phyloP scores from a whole-genome alignment of 2,888 invertebrate species.

The Drosophila kambysellisi region DNA sequence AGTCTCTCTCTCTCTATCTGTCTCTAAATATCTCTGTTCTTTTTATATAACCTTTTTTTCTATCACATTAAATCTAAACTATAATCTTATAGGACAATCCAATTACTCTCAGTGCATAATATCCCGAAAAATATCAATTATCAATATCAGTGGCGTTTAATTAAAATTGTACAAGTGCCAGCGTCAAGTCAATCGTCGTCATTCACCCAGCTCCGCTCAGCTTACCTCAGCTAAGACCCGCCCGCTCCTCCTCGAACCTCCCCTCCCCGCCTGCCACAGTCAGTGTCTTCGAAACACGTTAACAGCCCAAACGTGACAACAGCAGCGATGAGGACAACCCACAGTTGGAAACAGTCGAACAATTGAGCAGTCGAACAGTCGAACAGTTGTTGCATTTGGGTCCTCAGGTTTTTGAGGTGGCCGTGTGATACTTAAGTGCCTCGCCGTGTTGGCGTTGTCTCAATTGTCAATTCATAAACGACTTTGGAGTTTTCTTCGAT shows the following conservation, averaged over 20 bases:
- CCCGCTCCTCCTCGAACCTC: not conserved
- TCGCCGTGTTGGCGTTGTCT: constrained; percentile 59
- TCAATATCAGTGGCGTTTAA: constrained; percentile 81
- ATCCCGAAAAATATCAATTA: constrained; percentile 45
- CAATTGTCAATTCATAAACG: constrained; percentile 80
- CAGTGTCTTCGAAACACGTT: constrained; percentile 73
- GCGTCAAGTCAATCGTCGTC: constrained; percentile 71
- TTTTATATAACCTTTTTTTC: not conserved
- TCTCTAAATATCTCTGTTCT: not conserved
- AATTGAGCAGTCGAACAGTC: constrained; percentile 8
- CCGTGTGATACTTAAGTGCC: constrained; percentile 57
- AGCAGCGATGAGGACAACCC: constrained; percentile 50
- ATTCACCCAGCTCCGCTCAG: constrained; percentile 42
- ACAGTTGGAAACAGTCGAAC: constrained; percentile 30
- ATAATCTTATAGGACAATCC: not conserved
- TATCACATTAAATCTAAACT: not conserved
- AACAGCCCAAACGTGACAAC: constrained; percentile 84
- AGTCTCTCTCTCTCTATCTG: too few relatives aligned
- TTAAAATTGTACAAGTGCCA: constrained; percentile 82
- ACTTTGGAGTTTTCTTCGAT: constrained; percentile 65
- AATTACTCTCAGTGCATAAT: constrained; percentile 46
- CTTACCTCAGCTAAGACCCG: not conserved
- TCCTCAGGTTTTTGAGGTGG: constrained; percentile 37
- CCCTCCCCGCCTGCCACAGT: not conserved
- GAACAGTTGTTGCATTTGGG: constrained; percentile 35